Base-by-base conservation (phyloP, 1,140 invertebrate genomes). In the Medauroidea extradentata region DNA sequence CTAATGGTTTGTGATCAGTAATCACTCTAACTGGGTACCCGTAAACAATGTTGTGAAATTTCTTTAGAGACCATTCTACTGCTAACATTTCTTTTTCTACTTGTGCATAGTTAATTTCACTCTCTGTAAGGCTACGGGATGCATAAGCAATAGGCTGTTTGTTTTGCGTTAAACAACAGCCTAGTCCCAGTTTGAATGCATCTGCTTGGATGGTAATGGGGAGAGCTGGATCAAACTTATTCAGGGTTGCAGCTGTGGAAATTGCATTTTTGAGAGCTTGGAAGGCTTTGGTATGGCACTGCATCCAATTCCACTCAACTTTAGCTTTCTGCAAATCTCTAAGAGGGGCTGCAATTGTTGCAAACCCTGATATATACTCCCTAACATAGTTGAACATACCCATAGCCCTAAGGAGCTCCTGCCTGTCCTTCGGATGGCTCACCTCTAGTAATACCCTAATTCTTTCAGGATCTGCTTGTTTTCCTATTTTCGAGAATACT, bases 1-100 rank as follows among this genome's bases (percentile, higher is more conserved):
- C 68, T 16, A 74, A 41, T 11, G 73, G 73, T 44, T 72, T 72
- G 51, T 78, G 75, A 62, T 76, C 73, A 16, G 68, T 74, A 46
- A 68, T 43, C 1, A 71, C 52, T 9, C 67, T 60, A 16, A 74
- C 53, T 24, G 51, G 16, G 50, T 51, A 21, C 11, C 72, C 69
- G 57, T 67, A 69, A 21, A 75, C 63, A 52, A 62, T 70, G 16
- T 69, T 38, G 38, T 71, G 67, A 64, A 73, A 74, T 56, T 67
- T 67, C 8, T 62, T 48, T 44, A 64, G 64, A 3, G 63, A 65
- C 49, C 65, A 71, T 11, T 64, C 57, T 19, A 72, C 63, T 13
- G 60, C 66, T 21, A 73, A 44, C 5, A 69, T 51, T 60, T 74
- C 69, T 64, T 72, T 74, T 63, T 73, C 73, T 21, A 68, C 67